phyloP scores from a whole-genome alignment of 23 tunicate genomes.

The Clavelina lepadiformis region DNA sequence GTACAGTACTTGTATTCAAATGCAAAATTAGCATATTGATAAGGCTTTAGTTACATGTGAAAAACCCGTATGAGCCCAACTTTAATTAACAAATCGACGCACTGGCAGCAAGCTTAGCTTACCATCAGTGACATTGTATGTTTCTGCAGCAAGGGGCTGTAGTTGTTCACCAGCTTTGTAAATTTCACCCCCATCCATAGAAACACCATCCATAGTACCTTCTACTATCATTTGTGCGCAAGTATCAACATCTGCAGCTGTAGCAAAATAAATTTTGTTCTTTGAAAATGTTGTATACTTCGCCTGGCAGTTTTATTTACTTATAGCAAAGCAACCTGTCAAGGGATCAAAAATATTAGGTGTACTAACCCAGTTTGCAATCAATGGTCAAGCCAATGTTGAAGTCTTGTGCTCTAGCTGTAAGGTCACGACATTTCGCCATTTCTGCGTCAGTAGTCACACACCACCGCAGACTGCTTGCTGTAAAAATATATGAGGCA shows the following conservation, averaged over 20 bases:
- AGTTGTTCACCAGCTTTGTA: conserved; percentile 28
- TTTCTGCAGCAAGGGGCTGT: conserved; percentile 40
- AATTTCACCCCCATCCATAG: conserved; percentile 56
- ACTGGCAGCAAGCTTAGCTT: no score
- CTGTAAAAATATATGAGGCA: conserved; percentile 24
- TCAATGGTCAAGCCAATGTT: neutral
- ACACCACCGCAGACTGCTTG: conserved; percentile 37
- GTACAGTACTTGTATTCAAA: no score
- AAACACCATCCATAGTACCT: conserved; percentile 21
- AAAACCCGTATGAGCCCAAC: no score
- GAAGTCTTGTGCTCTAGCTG: neutral
- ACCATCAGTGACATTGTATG: conserved; percentile 19
- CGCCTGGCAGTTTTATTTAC: no score
- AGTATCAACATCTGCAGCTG: conserved; percentile 1
- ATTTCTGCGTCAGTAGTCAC: conserved; percentile 13
- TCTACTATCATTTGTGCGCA: conserved; percentile 23
- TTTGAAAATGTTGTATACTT: no score
- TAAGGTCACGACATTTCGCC: conserved; percentile 19
- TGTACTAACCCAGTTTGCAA: conserved; percentile 26
- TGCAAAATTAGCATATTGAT: no score
- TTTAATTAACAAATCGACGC: no score
- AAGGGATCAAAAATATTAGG: no score
- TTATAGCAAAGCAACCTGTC: no score
- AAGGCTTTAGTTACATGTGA: no score
- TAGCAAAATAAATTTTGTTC: neutral